Evolutionary conservation across 2,797 vertebrate genomes (phyloP), one percentile per base, ranked within the genome.

Genomic region (Ctenosaura bakeri): DNA sequence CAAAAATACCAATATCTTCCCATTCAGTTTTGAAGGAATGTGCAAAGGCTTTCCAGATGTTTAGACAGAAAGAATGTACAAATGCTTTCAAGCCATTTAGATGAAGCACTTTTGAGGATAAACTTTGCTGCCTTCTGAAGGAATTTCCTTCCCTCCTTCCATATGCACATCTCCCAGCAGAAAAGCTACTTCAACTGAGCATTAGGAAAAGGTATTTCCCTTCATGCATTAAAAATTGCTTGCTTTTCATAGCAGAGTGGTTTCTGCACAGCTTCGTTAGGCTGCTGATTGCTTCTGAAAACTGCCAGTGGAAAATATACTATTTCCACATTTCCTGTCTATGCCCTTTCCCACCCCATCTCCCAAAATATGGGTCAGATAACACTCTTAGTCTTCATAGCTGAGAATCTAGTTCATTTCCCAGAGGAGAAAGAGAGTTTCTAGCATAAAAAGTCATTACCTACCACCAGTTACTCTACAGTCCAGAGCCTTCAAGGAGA

Each of bases 401-500:
- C 87, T 91, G 59, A 66, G 32, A 93, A 85, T 92, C 82, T 88
- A 88, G 87, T 88, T 88, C 88, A 83, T 80, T 46, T 66, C 73
- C 93, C 87, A 90, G 90, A 87, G 90, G 69, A 86, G 59, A 95
- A 71, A 76, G 50, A 42, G 29, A 78, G 84, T 89, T 92, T 59
- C 82, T 71, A 88, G 82, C 38, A 77, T 66, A 78, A 74, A 94
- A 95, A 93, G 87, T 89, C 86, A 87, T 90, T 90, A 79, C 73
- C 85, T n/a, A 50, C 66, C 88, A 71, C 64, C 83, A 91, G 78
- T 88, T 91, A 59, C 89, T 78, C 89, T 92, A 89, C 56, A 50
- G 73, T 79, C 88, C 77, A 26, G 24, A 88, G 26, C 74, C 91
- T 82, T 90, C 78, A 73, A 86, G 83, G 59, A 87, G 29, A 46